These are phyloP conservation scores for Coenobita brevimanus DNA, from an alignment of 1,140 invertebrate species.

Conservation along the genomic window DNA sequence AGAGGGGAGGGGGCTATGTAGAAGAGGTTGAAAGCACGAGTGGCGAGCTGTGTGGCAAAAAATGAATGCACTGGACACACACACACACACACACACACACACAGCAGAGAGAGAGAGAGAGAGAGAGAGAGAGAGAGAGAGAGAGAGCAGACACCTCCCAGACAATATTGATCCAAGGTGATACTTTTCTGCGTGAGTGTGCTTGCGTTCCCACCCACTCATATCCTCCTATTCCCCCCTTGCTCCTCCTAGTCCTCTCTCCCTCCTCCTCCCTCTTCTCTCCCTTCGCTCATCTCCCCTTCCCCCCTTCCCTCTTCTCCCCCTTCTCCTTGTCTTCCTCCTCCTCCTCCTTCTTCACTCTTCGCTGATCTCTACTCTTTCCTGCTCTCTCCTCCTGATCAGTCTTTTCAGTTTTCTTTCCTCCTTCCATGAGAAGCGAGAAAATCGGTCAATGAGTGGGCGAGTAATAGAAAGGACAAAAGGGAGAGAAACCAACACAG, in stretches of 20 bases:
- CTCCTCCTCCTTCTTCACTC: neutral
- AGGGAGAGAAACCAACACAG: slow-evolving; percentile 12
- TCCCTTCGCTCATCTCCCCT: too few relatives aligned
- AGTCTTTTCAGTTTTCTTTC: neutral
- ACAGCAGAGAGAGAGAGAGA: neutral
- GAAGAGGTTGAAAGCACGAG: too few relatives aligned
- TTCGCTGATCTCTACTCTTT: neutral
- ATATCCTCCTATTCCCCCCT: neutral
- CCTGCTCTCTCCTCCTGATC: neutral
- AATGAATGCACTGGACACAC: too few relatives aligned
- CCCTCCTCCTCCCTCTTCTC: neutral
- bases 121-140: neutral
- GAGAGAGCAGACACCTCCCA: neutral
- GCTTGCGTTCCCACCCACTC: neutral
- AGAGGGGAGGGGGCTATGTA: neutral
- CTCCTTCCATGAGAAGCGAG: neutral
- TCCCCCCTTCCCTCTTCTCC: neutral
- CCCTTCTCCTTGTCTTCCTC: neutral
- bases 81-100: too few relatives aligned
- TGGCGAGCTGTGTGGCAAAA: too few relatives aligned
- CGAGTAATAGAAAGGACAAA: neutral
- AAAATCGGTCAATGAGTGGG: neutral
- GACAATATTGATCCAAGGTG: neutral
- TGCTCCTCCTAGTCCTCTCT: neutral
- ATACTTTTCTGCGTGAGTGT: neutral